These are phyloP conservation scores for Piezodorus guildinii DNA, from an alignment of 1,140 invertebrate species.

Conservation along the genomic window DNA sequence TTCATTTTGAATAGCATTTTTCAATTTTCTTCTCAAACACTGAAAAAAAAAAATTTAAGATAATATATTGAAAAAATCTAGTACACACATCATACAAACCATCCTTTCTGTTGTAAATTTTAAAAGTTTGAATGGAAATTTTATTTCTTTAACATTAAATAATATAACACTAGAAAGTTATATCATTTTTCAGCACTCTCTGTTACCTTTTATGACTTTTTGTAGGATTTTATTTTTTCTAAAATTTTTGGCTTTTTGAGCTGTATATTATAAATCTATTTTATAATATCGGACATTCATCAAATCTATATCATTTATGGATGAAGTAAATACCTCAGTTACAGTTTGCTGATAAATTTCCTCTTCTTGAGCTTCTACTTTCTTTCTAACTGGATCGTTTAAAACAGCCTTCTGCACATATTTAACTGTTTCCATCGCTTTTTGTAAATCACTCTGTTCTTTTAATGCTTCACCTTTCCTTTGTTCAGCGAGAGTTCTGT, in stretches of 20 bases:
- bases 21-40: conserved; percentile 17
- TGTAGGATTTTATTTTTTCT: too few relatives aligned
- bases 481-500: conserved; percentile 14
- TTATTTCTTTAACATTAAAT: too few relatives aligned
- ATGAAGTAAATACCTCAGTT: neutral
- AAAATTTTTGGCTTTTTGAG: too few relatives aligned
- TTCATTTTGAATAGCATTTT: conserved; percentile 9
- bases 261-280: too few relatives aligned
- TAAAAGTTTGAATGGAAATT: too few relatives aligned
- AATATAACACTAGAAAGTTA: too few relatives aligned
- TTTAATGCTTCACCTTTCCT: conserved; percentile 1
- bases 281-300: too few relatives aligned
- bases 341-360: neutral
- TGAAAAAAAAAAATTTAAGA: neutral
- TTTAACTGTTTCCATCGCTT: conserved; percentile 18
- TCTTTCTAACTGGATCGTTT: neutral
- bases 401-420: conserved; percentile 20
- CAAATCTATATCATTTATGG: neutral
- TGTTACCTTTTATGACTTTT: too few relatives aligned
- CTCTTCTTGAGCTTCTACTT: neutral
- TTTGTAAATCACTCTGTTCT: conserved; percentile 10
- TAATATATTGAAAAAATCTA: too few relatives aligned
- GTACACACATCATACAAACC: too few relatives aligned
- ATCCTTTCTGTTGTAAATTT: too few relatives aligned
- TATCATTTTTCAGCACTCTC: too few relatives aligned